Conservation (phyloP, 2,888 invertebrate genomes). For the Spilosoma lubricipeda region DNA sequence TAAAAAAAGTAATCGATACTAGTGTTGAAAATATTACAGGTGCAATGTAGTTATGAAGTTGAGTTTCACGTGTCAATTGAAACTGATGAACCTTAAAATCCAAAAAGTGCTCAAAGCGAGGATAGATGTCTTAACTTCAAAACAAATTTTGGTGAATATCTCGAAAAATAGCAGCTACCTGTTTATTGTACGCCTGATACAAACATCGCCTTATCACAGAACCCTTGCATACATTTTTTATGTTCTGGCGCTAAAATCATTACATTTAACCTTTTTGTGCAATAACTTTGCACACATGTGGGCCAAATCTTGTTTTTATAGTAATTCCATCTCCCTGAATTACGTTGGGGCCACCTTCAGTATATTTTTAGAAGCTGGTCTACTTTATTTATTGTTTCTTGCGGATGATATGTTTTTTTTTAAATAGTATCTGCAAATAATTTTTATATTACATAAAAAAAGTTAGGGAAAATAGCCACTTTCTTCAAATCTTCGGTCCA, state of each 20-base stretch:
- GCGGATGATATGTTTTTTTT: too few species aligned
- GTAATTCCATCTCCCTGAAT: neutral
- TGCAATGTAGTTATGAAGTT: constrained; percentile 41
- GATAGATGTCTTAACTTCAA: too few species aligned
- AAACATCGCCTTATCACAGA: constrained; percentile 2
- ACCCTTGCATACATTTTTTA: constrained; percentile 19
- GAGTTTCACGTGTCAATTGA: constrained; percentile 23
- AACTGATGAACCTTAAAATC: constrained; percentile 5
- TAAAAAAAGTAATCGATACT: constrained; percentile 39
- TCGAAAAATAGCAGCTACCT: neutral
- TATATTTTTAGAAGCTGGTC: neutral
- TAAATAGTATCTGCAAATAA: too few species aligned
- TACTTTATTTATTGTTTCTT: neutral
- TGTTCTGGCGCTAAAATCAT: constrained; percentile 16
- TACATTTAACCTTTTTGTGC: constrained; percentile 20
- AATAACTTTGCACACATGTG: constrained; percentile 16
- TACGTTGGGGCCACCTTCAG: neutral
- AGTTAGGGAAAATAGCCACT: too few species aligned
- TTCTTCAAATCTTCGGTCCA: too few species aligned
- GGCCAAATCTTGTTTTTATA: constrained; percentile 7
- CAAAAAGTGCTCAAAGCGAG: too few species aligned
- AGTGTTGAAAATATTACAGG: constrained; percentile 36
- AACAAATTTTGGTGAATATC: too few species aligned
- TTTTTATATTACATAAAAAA: too few species aligned
- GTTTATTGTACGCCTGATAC: neutral